phyloP scores from a whole-genome alignment of 2,797 vertebrate species.

The Chrosomus eos region DNA sequence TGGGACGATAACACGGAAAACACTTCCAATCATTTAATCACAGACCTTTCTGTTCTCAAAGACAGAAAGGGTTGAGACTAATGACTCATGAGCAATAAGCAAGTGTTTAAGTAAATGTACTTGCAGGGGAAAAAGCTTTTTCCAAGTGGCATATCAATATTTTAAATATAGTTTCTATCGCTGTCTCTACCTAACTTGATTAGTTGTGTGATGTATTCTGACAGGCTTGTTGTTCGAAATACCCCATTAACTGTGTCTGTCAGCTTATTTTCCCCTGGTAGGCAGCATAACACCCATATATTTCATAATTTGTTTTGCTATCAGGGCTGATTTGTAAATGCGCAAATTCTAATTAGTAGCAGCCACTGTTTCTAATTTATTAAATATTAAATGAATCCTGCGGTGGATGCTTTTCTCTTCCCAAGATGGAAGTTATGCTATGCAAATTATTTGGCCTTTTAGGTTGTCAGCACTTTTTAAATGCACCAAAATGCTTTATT shows the following conservation, averaged over 20 bases:
- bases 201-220: slow-evolving; percentile 97
- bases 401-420: slow-evolving; percentile 87
- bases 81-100: slow-evolving; percentile 98
- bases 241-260: slow-evolving; percentile 99
- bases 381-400: slow-evolving; percentile 99
- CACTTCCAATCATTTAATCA: slow-evolving; percentile 89
- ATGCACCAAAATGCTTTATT: slow-evolving; percentile 74
- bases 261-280: slow-evolving; percentile 93
- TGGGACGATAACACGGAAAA: slow-evolving; percentile 77
- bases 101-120: slow-evolving; percentile 96
- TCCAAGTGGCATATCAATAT: slow-evolving; percentile 98
- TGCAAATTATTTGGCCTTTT: slow-evolving; percentile 90
- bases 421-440: slow-evolving; percentile 94
- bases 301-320: slow-evolving; percentile 99
- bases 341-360: slow-evolving; percentile 99
- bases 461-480: slow-evolving; percentile 90
- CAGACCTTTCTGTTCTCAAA: slow-evolving; percentile 84
- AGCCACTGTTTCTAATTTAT: slow-evolving; percentile 94
- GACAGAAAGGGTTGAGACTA: slow-evolving; percentile 88
- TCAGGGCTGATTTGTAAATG: slow-evolving; percentile 99
- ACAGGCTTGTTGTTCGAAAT: slow-evolving; percentile 97
- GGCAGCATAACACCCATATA: slow-evolving; percentile 93
- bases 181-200: slow-evolving; percentile 92
- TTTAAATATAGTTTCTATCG: slow-evolving; percentile 95
- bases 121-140: slow-evolving; percentile 87